These are phyloP conservation scores for Lampris incognitus DNA, from an alignment of 2,113 vertebrate species.

Conservation along the genomic window DNA sequence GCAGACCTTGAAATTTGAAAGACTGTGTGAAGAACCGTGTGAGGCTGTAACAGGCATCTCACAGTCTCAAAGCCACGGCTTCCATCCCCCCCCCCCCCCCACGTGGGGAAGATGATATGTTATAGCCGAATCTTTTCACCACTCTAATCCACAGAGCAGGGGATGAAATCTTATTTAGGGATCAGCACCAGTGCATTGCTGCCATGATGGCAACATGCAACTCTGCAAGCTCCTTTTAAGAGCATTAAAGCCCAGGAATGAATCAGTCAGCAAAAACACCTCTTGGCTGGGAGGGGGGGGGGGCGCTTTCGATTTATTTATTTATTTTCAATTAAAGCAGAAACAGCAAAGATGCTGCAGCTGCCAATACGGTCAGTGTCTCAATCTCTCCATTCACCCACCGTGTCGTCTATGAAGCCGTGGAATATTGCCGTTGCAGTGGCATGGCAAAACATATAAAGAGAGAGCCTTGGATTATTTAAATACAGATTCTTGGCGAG, in stretches of 20 bases:
- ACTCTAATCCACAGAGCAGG: constrained; percentile 75
- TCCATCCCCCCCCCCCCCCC: constrained; percentile 51
- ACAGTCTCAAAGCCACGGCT: constrained; percentile 41
- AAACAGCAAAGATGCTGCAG: constrained; percentile 44
- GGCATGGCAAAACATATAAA: constrained; percentile 57
- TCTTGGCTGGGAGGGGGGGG: constrained; percentile 46
- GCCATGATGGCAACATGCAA: constrained; percentile 77
- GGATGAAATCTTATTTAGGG: constrained; percentile 80
- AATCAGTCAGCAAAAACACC: constrained; percentile 75
- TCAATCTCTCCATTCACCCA: constrained; percentile 72
- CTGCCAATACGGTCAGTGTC: constrained; percentile 52
- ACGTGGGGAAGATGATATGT: constrained; percentile 71
- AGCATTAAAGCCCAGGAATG: constrained; percentile 65
- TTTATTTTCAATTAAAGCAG: constrained; percentile 68
- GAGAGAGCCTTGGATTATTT: constrained; percentile 74
- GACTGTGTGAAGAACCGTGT: constrained; percentile 43
- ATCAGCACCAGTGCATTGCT: constrained; percentile 76
- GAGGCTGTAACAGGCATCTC: constrained; percentile 63
- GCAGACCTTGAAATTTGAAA: constrained; percentile 56
- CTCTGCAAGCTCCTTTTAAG: constrained; percentile 76
- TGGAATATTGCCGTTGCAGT: constrained; percentile 53
- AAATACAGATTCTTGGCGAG: constrained; percentile 73
- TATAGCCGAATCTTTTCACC: constrained; percentile 77
- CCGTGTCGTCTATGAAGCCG: constrained; percentile 55
- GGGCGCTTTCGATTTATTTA: constrained; percentile 3